Evolutionary conservation across 2,888 invertebrate species (phyloP).

Genomic region (Gasteruption jaculator): DNA sequence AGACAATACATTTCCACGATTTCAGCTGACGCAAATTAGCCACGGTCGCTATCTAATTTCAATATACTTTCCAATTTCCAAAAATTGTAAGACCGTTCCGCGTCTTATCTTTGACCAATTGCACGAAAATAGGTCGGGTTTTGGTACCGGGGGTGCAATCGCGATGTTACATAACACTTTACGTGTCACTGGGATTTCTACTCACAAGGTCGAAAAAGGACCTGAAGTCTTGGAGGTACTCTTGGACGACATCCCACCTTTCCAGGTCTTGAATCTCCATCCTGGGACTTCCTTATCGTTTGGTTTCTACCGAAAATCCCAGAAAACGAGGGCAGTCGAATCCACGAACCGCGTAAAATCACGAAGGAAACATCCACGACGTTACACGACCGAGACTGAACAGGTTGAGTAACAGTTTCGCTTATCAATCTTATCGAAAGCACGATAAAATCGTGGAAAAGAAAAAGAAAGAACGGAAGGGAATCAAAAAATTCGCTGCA

Average conservation of each 20-base stretch:
- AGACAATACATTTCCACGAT: too few species aligned
- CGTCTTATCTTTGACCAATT: too few species aligned
- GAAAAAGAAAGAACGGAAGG: slow-evolving; percentile 5
- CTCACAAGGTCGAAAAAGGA: slow-evolving; percentile 32
- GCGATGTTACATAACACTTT: too few species aligned
- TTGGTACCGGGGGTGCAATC: too few species aligned
- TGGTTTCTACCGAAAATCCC: too few species aligned
- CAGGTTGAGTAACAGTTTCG: neutral
- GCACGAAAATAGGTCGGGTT: too few species aligned
- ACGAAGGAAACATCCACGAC: neutral
- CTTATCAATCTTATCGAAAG: slow-evolving; percentile 27
- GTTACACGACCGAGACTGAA: slow-evolving; percentile 16
- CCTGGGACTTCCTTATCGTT: slow-evolving; percentile 2
- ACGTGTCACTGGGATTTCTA: too few species aligned
- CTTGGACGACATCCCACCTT: slow-evolving; percentile 37
- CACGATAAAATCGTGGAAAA: slow-evolving; percentile 19
- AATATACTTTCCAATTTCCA: too few species aligned
- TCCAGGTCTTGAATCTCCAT: slow-evolving; percentile 35
- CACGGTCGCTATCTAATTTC: too few species aligned
- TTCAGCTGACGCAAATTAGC: too few species aligned
- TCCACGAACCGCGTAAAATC: slow-evolving; percentile 1
- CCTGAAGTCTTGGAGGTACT: slow-evolving; percentile 32
- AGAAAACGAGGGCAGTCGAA: too few species aligned
- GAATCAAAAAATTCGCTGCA: neutral
- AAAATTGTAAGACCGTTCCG: too few species aligned